Evolutionary conservation across 1,140 invertebrate genomes (phyloP).

Genomic region (Micrasema longulum): DNA sequence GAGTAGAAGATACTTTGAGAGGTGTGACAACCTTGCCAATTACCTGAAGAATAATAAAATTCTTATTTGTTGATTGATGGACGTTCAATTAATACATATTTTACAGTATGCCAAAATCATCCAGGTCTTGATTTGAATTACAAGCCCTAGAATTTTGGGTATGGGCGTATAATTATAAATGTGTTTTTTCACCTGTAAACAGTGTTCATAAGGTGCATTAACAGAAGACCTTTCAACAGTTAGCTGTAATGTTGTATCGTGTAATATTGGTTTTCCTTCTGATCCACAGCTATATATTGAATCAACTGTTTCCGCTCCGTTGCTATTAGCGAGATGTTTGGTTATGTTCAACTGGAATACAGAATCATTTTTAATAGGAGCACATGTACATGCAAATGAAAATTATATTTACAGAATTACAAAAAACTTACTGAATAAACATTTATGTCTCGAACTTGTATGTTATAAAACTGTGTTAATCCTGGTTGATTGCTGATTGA

Average conservation of each 20-base stretch:
- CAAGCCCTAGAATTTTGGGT: too few species aligned
- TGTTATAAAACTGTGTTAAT: conserved; percentile 65
- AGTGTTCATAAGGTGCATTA: conserved; percentile 31
- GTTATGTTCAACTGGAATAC: conserved; percentile 47
- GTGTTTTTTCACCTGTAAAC: conserved; percentile 35
- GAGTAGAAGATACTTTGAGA: conserved; percentile 85
- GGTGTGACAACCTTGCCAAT: conserved; percentile 85
- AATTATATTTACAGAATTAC: background rate
- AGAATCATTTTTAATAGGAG: background rate
- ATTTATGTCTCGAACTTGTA: conserved; percentile 89
- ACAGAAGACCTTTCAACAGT: conserved; percentile 44
- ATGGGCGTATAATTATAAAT: too few species aligned
- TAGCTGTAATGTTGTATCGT: conserved; percentile 56
- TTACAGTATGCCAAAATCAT: too few species aligned
- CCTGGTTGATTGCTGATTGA: conserved; percentile 70
- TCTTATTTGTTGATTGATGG: too few species aligned
- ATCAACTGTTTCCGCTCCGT: conserved; percentile 41
- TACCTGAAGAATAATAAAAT: conserved; percentile 70
- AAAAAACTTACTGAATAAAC: conserved; percentile 72
- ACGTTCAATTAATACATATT: too few species aligned
- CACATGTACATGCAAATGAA: too few species aligned
- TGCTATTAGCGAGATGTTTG: conserved; percentile 28
- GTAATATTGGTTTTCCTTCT: conserved; percentile 57
- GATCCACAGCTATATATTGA: conserved; percentile 47
- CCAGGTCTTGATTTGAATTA: too few species aligned